Conservation (phyloP, 2,888 invertebrate genomes). For the Ferrisia virgata region DNA sequence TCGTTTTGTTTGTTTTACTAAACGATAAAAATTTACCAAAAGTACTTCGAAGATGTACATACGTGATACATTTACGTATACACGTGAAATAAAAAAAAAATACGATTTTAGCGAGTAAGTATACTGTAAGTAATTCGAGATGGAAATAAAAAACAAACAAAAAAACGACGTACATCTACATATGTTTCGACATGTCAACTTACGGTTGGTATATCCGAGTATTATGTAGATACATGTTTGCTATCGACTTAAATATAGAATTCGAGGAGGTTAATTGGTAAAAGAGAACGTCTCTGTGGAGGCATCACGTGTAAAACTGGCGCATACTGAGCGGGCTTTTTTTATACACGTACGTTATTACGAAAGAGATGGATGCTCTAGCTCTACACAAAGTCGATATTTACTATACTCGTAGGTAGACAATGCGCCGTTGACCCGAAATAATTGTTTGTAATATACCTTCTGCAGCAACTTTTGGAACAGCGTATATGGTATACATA, state of each 20-base stretch:
- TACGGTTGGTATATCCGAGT: neutral
- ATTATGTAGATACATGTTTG: neutral
- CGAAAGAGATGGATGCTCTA: neutral
- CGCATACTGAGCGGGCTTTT: neutral
- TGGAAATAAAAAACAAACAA: neutral
- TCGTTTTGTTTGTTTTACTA: neutral
- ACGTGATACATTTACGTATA: no score
- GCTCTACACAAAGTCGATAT: neutral
- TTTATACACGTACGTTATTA: neutral
- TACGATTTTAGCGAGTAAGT: neutral
- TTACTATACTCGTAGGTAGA: no score
- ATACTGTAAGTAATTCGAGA: neutral
- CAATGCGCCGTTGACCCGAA: neutral
- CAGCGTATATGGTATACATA: no score
- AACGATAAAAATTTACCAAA: neutral
- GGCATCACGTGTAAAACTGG: constrained; percentile 4
- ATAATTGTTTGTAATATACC: neutral
- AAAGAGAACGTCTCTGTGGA: neutral
- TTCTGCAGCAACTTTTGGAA: no score
- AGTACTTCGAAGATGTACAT: no score
- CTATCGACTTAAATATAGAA: constrained; percentile 13
- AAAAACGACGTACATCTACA: neutral
- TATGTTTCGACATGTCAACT: neutral
- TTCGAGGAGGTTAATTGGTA: constrained; percentile 5
- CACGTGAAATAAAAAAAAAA: neutral